Conservation (phyloP, 23 tunicate genomes). For the Trididemnum nubilum region DNA sequence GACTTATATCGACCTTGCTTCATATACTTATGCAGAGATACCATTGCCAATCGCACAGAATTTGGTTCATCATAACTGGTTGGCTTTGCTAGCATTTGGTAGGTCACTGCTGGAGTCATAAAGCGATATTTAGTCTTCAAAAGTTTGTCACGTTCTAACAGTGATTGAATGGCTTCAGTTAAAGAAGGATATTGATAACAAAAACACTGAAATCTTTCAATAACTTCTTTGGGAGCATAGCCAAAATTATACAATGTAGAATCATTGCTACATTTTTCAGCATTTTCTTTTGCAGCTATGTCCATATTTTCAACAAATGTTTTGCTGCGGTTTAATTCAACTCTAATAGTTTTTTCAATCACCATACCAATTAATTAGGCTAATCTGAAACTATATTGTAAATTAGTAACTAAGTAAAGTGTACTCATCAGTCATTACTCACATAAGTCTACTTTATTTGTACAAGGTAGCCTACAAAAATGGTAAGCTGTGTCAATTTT, state of each 20-base stretch:
- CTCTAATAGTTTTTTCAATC: neutral
- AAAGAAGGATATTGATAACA: conserved; percentile 59
- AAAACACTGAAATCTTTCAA: conserved; percentile 80
- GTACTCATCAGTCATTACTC: too few relatives aligned
- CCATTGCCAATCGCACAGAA: conserved; percentile 35
- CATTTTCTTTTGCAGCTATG: neutral
- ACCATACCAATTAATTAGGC: too few relatives aligned
- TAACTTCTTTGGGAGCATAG: conserved; percentile 80
- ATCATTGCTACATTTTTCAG: neutral
- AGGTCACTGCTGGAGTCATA: conserved; percentile 51
- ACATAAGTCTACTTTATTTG: too few relatives aligned
- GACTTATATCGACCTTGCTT: conserved; percentile 75
- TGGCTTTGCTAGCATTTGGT: conserved; percentile 89
- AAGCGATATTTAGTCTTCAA: conserved; percentile 70
- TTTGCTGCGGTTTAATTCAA: neutral
- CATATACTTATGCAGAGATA: conserved; percentile 59
- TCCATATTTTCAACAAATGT: conserved; percentile 15
- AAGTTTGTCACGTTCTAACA: conserved; percentile 61
- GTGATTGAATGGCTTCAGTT: conserved; percentile 56
- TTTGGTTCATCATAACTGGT: conserved; percentile 52
- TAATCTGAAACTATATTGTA: too few relatives aligned
- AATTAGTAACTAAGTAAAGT: too few relatives aligned
- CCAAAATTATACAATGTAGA: conserved; percentile 86
- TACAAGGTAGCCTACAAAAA: too few relatives aligned
- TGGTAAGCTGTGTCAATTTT: too few relatives aligned